Base-by-base conservation (phyloP, 2,888 invertebrate genomes). In the Herminia tarsipennalis region DNA sequence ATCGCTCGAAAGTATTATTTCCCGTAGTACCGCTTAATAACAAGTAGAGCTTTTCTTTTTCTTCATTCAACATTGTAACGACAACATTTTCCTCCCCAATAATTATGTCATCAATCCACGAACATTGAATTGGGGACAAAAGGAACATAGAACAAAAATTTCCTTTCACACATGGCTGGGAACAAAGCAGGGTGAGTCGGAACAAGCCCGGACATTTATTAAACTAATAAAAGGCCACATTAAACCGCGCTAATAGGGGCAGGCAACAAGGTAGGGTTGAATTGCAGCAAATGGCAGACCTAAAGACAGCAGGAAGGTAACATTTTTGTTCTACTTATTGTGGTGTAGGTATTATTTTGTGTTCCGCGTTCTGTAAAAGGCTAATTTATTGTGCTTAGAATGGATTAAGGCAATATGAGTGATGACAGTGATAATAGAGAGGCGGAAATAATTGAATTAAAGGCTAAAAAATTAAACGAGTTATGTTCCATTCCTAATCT, bases 201-300 rank as follows among this genome's bases (percentile, higher is more conserved):
- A 36, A 47, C 50, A 33, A 34, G 34, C 8, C 37, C 27, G 51
- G 49, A 59, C 65, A 66, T 66, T 65, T 62, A 59, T 66, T 59
- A 45, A 65, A 65, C 59, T 59, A 66, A 66, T 65, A 63, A 63
- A 63, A 59, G 44, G 59, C 50, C 52, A 54, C 65, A 63, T 63
- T 63, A 59, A 66, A 54, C 64, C 54, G 46, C 50, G 53, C 64
- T 65, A 65, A 65, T 66, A 56, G 64, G 50, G 40, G 32, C 13
- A 38, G 27, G 17, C 29, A 28, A 42, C 28, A 45, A 53, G 48
- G 51, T 45, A 42, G 41, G 27, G 41, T 50, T 40, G 48, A 62
- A 56, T 62, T 65, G 64, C 54, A 54, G 59, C 49, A 50, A 65
- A 56, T 52, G 54, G 53, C 48, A 58, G 38, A 39, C 38, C 45